A percentile compares a stretch with the other conserved stretches of the same genome.
These are phyloP conservation scores for Etheostoma perlongum DNA, from an alignment of 2,797 vertebrate species.

Conservation along the genomic window DNA sequence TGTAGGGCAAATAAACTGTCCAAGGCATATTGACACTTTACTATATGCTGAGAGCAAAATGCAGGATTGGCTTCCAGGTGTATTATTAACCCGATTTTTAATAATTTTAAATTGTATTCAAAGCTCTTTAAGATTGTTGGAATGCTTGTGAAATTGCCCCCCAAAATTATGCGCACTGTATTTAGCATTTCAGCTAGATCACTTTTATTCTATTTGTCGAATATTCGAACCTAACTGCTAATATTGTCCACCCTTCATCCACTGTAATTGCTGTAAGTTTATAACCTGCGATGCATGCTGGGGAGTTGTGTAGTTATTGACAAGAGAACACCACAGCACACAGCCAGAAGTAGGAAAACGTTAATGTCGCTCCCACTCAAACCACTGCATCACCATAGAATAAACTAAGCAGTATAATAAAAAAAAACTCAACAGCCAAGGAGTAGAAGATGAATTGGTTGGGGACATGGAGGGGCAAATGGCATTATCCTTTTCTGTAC, in stretches of 20 bases:
- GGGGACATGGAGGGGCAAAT: conserved; percentile 47
- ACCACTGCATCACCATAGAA: conserved; percentile 44
- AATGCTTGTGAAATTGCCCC: not conserved
- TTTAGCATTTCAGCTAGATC: conserved; percentile 1
- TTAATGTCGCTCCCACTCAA: conserved; percentile 41
- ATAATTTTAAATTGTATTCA: not conserved
- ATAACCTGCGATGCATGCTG: conserved; percentile 30
- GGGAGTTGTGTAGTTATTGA: conserved; percentile 38
- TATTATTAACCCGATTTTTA: not conserved
- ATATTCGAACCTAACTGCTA: conserved; percentile 12
- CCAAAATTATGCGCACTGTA: not conserved
- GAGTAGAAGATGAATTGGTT: conserved; percentile 49
- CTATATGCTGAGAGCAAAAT: conserved; percentile 10
- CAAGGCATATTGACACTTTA: not conserved
- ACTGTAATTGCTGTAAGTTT: conserved; percentile 28
- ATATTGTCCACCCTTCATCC: conserved; percentile 12
- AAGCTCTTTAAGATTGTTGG: not conserved
- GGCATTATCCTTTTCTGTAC: conserved; percentile 41
- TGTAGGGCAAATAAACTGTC: conserved; percentile 6
- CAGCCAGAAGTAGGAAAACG: conserved; percentile 38
- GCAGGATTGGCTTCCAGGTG: not conserved
- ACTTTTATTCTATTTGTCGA: conserved; percentile 19
- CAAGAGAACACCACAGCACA: conserved; percentile 36
- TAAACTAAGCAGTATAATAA: conserved; percentile 59
- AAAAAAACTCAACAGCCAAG: conserved; percentile 48